Conservation (phyloP, 2,113 vertebrate genomes). For the Prietella phreatophila region DNA sequence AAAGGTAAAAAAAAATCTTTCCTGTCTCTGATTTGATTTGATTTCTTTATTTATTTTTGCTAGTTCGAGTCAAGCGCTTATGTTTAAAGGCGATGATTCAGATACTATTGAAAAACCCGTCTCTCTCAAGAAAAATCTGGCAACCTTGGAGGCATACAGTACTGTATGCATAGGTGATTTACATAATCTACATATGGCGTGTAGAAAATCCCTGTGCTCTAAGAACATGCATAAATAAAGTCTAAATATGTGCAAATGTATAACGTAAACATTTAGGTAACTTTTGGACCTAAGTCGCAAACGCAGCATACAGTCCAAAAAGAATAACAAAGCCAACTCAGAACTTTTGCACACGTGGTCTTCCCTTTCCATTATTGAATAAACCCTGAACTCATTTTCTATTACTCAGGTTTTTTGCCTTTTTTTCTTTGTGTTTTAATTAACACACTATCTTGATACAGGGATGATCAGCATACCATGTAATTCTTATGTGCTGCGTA, state of each 20-base stretch:
- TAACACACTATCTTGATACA: not conserved
- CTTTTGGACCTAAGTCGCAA: not conserved
- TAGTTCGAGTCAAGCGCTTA: not conserved
- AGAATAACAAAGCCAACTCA: not conserved
- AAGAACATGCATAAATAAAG: not conserved
- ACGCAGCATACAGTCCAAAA: not conserved
- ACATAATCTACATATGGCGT: not conserved
- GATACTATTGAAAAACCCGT: not conserved
- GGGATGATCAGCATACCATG: constrained; percentile 6
- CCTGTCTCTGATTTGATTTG: not conserved
- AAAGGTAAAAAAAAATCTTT: not conserved
- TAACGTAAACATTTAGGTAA: not conserved
- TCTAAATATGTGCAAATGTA: not conserved
- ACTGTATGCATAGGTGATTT: not conserved
- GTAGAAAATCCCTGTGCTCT: not conserved
- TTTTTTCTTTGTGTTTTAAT: not conserved
- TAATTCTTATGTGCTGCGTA: not conserved
- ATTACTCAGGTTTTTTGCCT: not conserved
- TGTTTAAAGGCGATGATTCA: not conserved
- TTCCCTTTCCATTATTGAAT: not conserved
- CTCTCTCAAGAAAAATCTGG: not conserved
- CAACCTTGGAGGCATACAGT: not conserved
- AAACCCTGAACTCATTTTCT: not conserved
- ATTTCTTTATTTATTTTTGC: not conserved
- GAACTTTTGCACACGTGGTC: not conserved